Evolutionary conservation across 2,888 invertebrate genomes (phyloP), one percentile per base, ranked within the genome.

Genomic region (Lasioglossum leucozonium): DNA sequence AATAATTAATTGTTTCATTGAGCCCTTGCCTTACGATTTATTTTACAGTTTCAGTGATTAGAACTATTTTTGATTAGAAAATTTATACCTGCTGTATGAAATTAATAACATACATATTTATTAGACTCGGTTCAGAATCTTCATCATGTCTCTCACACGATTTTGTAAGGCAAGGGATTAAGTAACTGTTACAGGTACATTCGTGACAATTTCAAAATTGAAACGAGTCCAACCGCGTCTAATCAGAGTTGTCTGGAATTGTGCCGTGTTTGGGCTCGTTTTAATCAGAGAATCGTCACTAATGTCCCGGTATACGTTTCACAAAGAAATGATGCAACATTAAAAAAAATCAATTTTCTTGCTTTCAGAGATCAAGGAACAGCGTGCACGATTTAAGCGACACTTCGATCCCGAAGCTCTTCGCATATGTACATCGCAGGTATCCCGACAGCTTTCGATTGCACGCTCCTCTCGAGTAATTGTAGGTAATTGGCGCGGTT

Each of bases 151-250:
- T n/a, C n/a, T n/a, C n/a, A n/a, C n/a, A n/a, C n/a, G n/a, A n/a
- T n/a, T n/a, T n/a, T n/a, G n/a, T n/a, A n/a, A n/a, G n/a, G n/a
- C n/a, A n/a, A n/a, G n/a, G n/a, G n/a, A n/a, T n/a, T n/a, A n/a
- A n/a, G n/a, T n/a, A n/a, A 16, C 4, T 16, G 0, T 16, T 0
- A 44, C 16, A 4, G 0, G 3, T 10, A 8, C 0, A n/a, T n/a
- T n/a, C 51, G 10, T 51, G 10, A 51, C 51, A 51, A 22, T 51
- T 51, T 51, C n/a, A 22, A 2, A 10, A 51, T 51, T 51, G 3
- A 51, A 51, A n/a, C 3, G 51, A 51, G 51, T 3, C 22, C 51
- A 51, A n/a, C n/a, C n/a, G n/a, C n/a, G n/a, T n/a, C 1, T 44
- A 16, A 44, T 44, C 44, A 16, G 44, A 16, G 16, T 44, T 16